Conservation (phyloP, 2,888 invertebrate species). For the Dermolepida albohirtum region DNA sequence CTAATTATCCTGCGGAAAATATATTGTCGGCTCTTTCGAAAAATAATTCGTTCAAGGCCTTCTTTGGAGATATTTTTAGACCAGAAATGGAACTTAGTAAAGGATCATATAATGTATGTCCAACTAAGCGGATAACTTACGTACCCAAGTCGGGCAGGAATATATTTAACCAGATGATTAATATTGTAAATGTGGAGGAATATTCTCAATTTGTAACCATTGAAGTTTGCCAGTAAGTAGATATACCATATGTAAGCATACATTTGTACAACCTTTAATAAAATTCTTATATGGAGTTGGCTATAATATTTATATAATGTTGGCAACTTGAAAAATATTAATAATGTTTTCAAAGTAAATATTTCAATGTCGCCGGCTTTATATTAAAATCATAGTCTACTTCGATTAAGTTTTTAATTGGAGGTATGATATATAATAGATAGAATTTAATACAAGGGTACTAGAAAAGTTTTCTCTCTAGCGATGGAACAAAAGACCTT, state of each 20-base stretch:
- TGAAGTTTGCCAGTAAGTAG: slow-evolving; percentile 38
- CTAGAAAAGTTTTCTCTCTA: no score
- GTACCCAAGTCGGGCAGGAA: slow-evolving; percentile 22
- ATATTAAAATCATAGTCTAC: no score
- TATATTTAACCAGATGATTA: not conserved
- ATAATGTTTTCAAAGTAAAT: no score
- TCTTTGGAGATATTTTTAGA: slow-evolving; percentile 17
- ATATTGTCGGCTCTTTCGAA: slow-evolving; percentile 1
- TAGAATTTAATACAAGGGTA: no score
- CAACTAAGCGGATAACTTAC: slow-evolving; percentile 1
- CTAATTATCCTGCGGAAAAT: slow-evolving; percentile 3
- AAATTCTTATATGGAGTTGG: no score
- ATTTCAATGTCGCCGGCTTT: no score
- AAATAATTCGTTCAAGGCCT: not conserved
- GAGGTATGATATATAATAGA: no score
- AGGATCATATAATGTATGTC: slow-evolving; percentile 10
- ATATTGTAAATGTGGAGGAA: slow-evolving; percentile 31
- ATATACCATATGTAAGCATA: not conserved
- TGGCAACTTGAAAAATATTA: no score
- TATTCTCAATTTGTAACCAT: slow-evolving; percentile 24
- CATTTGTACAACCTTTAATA: no score
- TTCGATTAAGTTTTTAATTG: no score
- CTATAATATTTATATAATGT: no score
- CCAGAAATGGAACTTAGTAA: slow-evolving; percentile 7
- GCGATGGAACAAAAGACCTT: no score